Evolutionary conservation across 2,113 vertebrate genomes (phyloP), one percentile per base, ranked within the genome.

Genomic region (Toxotes jaculatrix): DNA sequence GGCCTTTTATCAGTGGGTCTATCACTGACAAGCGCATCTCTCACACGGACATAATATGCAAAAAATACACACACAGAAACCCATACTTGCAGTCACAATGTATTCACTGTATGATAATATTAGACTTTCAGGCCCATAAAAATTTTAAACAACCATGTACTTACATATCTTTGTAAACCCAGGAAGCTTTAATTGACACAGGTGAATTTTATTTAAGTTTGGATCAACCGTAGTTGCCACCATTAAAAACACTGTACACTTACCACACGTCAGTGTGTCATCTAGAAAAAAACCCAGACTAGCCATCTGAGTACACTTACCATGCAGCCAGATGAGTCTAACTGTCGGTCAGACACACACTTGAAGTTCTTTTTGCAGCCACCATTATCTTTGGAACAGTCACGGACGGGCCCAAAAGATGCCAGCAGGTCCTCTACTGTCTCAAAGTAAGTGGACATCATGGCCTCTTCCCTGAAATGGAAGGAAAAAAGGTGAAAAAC

Each of bases 341-440:
- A 90, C 83, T 96, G 95, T 72, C 98, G 96, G 68, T 99, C 98
- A 0, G 98, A 96, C 3, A 99, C 97, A 0, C 98, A 99, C 74
- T 99, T 99, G 94, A 98, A 99, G 92, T 99, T 99, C 79, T 98
- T 97, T 47, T 96, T 97, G 86, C 98, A 99, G 88, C 98, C 98
- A 0, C 98, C 98, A 0, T 99, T 99, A 85, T 98, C 97, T 90
- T 96, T 96, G 60, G 98, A 95, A 80, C 98, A 99, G 93, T 99
- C 98, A 3, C 98, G 96, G 8, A 97, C 98, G 0, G 98, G 98
- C 45, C 98, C 98, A 0, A 99, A 99, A 42, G 98, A 99, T 1
- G 96, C 97, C 10, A 99, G 96, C 19, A 99, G 94, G 82, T 99
- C 98, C 36, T 98, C 97, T 77, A 99, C 97, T 7, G 97, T 97